Evolutionary conservation across 1,140 invertebrate genomes (phyloP).

Genomic region (Calephelis nemesis): DNA sequence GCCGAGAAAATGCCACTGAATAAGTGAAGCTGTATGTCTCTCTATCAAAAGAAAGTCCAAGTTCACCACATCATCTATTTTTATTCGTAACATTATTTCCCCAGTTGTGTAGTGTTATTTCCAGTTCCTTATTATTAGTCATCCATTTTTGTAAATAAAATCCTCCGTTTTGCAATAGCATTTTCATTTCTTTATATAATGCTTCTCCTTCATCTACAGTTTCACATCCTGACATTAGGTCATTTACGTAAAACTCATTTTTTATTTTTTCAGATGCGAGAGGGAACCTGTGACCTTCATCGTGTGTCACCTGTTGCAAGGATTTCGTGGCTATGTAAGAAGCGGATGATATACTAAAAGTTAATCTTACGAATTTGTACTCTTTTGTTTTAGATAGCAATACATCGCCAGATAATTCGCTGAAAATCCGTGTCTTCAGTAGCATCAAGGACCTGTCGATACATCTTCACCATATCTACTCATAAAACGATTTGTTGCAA

Average conservation of each 20-base stretch:
- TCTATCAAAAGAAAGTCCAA: conserved; percentile 30
- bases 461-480: conserved; percentile 30
- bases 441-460: conserved; percentile 18
- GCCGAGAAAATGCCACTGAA: conserved; percentile 21
- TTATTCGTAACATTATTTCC: conserved; percentile 17
- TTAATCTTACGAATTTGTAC: conserved; percentile 27
- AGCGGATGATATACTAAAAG: conserved; percentile 30
- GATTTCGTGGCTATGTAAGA: conserved; percentile 31
- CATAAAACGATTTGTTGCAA: conserved; percentile 19
- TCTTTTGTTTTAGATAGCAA: conserved; percentile 23
- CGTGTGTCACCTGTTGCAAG: conserved; percentile 28
- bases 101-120: conserved; percentile 2
- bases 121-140: conserved; percentile 22
- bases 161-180: conserved; percentile 20
- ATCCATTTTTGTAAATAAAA: conserved; percentile 31
- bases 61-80: conserved; percentile 26
- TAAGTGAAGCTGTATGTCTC: conserved; percentile 29
- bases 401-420: conserved; percentile 32
- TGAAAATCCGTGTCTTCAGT: conserved; percentile 28
- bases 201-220: conserved; percentile 2
- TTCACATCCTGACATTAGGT: not conserved
- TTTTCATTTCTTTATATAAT: conserved; percentile 20
- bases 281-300: conserved; percentile 27
- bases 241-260: not conserved
- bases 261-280: conserved; percentile 17